Evolutionary conservation across 2,797 vertebrate genomes (phyloP).

Genomic region (Paedocypris micromegethes): DNA sequence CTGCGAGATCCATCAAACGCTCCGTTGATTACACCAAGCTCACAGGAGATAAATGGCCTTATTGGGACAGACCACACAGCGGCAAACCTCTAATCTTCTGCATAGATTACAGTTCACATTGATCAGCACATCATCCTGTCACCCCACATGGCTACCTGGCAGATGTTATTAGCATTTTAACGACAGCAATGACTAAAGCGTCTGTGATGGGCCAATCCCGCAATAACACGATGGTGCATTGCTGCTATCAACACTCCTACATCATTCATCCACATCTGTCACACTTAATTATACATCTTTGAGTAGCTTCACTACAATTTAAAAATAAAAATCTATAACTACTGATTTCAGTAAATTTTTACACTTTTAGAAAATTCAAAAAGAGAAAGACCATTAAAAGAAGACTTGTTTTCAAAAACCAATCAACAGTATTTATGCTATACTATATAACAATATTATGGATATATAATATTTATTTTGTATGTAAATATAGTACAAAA

Average conservation of each 20-base stretch:
- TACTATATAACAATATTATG: no score
- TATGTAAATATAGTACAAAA: no score
- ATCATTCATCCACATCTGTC: no score
- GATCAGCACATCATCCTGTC: slow-evolving; percentile 36
- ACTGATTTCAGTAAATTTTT: no score
- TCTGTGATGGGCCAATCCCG: background rate
- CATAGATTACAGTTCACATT: slow-evolving; percentile 35
- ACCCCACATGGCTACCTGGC: slow-evolving; percentile 22
- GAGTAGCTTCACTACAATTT: no score
- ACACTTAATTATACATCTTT: no score
- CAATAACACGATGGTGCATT: background rate
- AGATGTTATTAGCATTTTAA: slow-evolving; percentile 42
- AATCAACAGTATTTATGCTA: no score
- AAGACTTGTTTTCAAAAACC: no score
- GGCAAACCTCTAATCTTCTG: slow-evolving; percentile 16
- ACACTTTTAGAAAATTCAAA: no score
- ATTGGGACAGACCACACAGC: slow-evolving; percentile 16
- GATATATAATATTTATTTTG: no score
- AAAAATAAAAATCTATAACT: background rate
- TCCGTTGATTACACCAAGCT: slow-evolving; percentile 25
- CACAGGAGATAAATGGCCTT: slow-evolving; percentile 26
- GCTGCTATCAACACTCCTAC: background rate
- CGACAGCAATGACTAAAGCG: slow-evolving; percentile 20
- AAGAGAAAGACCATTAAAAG: no score
- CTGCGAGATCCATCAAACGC: slow-evolving; percentile 27